Base-by-base conservation (phyloP, 2,113 vertebrate species). In the Grammomys dolichurus region DNA sequence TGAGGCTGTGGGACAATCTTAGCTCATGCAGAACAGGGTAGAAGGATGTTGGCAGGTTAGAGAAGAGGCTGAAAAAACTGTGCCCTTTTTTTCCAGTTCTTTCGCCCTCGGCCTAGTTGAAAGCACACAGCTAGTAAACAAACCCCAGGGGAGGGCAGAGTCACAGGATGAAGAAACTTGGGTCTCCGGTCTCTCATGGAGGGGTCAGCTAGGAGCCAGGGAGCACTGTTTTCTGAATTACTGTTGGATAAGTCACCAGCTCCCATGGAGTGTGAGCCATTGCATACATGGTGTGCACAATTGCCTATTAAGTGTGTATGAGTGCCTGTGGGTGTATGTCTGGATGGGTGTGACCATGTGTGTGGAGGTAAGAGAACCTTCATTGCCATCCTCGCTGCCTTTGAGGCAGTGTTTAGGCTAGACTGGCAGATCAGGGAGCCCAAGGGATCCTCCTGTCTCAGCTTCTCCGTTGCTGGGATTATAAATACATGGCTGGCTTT, bases 71-170 rank as follows among this genome's bases (percentile, higher is more conserved):
- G 36, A 26, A 40, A 46, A 40, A 75, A 33, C 14, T 7, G 40
- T 36, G 60, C 3, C 31, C 17, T 89, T 40, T 51, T 51, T 51
- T 51, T 26, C 26, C 17, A 19, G 5, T 3, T 7, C 58, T 77
- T 22, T 54, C 5, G 48, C 24, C 58, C 70, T 77, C 69, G 43
- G 24, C 7, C 82, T 19, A 1, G 40, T 43, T 31, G 65, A 17
- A 54, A 8, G 6, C 22, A 33, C 43, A 75, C 8, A 20, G 40
- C 40, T 40, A 40, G 20, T 63, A n/a, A 11, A 7, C 9, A 43
- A 60, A 48, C 9, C 6, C 1, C 0, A 3, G 51, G 17, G 33
- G 46, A 76, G 19, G 8, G 28, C 5, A 8, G 24, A 19, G 54
- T 40, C 10, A 1, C 7, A 2, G 54, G 13, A 65, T 26, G 16